Conservation (phyloP, 2,797 vertebrate genomes). For the Halcyon smyrnensis region DNA sequence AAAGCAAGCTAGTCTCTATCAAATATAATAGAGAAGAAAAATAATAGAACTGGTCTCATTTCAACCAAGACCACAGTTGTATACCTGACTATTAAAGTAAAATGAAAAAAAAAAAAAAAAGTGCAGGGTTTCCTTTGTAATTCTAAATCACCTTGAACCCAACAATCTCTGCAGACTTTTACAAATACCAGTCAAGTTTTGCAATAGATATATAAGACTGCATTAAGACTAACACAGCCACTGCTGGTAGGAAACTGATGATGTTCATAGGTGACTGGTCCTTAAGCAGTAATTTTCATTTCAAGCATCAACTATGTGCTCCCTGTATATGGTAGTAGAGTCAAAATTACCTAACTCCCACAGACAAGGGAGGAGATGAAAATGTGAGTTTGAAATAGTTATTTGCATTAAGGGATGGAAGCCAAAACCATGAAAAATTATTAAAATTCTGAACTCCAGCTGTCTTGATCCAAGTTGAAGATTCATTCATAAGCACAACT, state of each 20-base stretch:
- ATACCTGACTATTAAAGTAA: neutral
- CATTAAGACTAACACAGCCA: neutral
- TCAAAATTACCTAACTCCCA: neutral
- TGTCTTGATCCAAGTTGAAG: neutral
- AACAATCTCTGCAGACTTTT: neutral
- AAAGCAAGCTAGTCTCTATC: neutral
- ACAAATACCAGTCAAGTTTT: neutral
- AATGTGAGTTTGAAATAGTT: neutral
- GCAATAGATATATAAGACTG: neutral
- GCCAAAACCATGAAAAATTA: neutral
- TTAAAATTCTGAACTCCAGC: neutral
- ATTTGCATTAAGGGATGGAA: neutral
- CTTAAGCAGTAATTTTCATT: neutral
- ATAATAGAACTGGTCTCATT: neutral
- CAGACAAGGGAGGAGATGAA: neutral
- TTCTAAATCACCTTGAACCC: neutral
- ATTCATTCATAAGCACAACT: neutral
- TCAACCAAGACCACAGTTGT: neutral
- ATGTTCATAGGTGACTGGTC: neutral
- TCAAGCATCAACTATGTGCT: neutral
- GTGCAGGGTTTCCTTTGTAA: neutral
- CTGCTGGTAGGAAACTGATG: neutral
- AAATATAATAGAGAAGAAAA: neutral
- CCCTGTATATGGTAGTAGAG: neutral
- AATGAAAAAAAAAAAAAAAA: neutral